A percentile compares a stretch with the other conserved stretches of the same genome.
phyloP scores from a whole-genome alignment of 2,888 invertebrate genomes.

The Drosophila peninsularis region DNA sequence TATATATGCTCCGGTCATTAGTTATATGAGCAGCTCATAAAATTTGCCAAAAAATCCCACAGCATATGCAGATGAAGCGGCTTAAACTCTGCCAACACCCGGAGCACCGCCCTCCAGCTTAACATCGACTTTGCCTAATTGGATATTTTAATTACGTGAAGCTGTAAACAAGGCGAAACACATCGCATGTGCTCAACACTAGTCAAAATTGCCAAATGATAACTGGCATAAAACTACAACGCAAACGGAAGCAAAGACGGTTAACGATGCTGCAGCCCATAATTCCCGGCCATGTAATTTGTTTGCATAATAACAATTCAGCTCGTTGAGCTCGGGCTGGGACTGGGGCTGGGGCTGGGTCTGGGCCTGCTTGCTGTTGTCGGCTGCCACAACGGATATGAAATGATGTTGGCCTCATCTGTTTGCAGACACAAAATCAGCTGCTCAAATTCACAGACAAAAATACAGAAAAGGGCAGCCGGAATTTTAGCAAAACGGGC shows the following conservation, averaged over 20 bases:
- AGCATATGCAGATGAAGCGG: conserved; percentile 34
- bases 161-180: conserved; percentile 49
- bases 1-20: conserved; percentile 44
- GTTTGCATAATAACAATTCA: conserved; percentile 76
- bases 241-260: conserved; percentile 32
- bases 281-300: conserved; percentile 65
- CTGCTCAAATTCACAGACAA: conserved; percentile 75
- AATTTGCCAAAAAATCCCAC: conserved; percentile 19
- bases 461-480: background rate
- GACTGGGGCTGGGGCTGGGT: background rate
- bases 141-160: conserved; percentile 72
- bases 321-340: conserved; percentile 17
- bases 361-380: conserved; percentile 4
- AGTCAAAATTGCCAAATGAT: conserved; percentile 66
- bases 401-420: conserved; percentile 67
- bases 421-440: conserved; percentile 65
- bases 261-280: conserved; percentile 47
- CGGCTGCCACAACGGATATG: conserved; percentile 38
- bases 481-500: conserved; percentile 20
- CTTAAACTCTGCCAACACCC: background rate
- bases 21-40: conserved; percentile 62
- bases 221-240: conserved; percentile 35
- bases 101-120: background rate
- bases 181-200: conserved; percentile 34
- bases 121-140: conserved; percentile 52